Percentiles rank a stretch among this genome's conserved stretches.
Evolutionary conservation across 1,140 invertebrate genomes (phyloP).

Genomic region (Drosophila asahinai): DNA sequence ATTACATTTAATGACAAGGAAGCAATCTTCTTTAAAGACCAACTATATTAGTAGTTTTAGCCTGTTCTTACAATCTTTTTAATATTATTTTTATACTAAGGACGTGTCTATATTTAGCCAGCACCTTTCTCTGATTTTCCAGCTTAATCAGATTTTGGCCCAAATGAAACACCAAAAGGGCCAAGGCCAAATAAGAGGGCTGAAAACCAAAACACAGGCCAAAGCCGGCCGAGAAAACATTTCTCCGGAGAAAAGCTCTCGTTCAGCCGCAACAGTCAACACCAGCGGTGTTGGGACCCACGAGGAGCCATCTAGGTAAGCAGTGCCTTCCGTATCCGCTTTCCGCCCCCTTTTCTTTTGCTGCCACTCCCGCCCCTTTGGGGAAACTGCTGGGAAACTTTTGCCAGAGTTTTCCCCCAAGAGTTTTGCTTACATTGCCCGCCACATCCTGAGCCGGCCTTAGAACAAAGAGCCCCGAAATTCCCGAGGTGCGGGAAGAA

Average conservation of each 20-base stretch:
- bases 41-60: background rate
- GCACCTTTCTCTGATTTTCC: background rate
- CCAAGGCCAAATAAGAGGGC: background rate
- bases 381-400: slow-evolving; percentile 29
- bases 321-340: slow-evolving; percentile 24
- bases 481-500: slow-evolving; percentile 27
- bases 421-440: slow-evolving; percentile 50
- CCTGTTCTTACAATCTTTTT: no score
- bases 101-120: background rate
- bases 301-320: slow-evolving; percentile 49
- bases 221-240: background rate
- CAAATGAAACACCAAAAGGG: slow-evolving; percentile 10
- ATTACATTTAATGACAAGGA: background rate
- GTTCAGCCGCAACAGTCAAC: slow-evolving; percentile 60
- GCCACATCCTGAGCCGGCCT: slow-evolving; percentile 46
- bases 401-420: slow-evolving; percentile 40
- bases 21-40: background rate
- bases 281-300: slow-evolving; percentile 50
- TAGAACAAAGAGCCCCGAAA: slow-evolving; percentile 68
- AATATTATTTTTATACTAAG: background rate
- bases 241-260: slow-evolving; percentile 5
- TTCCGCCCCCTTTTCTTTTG: background rate
- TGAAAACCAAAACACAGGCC: background rate
- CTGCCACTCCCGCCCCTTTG: background rate
- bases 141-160: slow-evolving; percentile 20